Percentiles rank a stretch among this genome's conserved stretches.
phyloP scores from a whole-genome alignment of 2,113 vertebrate genomes.

The Chaenogobius annularis region DNA sequence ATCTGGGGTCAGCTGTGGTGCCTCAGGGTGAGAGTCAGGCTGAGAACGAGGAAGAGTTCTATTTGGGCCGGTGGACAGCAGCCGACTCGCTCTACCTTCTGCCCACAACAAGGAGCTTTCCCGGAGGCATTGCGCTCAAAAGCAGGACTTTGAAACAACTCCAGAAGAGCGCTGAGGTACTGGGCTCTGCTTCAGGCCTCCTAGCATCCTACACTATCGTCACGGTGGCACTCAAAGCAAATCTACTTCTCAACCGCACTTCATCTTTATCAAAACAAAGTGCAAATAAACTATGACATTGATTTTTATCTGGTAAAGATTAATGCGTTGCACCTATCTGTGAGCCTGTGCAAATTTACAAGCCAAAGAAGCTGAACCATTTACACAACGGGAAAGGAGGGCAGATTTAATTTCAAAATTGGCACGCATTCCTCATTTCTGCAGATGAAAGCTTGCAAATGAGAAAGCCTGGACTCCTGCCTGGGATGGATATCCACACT shows the following conservation, averaged over 20 bases:
- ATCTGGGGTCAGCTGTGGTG: slow-evolving; percentile 49
- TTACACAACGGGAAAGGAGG: slow-evolving; percentile 89
- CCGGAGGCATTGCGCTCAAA: slow-evolving; percentile 77
- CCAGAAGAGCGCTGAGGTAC: slow-evolving; percentile 71
- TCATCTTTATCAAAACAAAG: slow-evolving; percentile 25
- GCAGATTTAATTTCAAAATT: slow-evolving; percentile 99
- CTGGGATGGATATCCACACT: slow-evolving; percentile 94
- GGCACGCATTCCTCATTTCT: slow-evolving; percentile 87
- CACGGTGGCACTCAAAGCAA: slow-evolving; percentile 59
- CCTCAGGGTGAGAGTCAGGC: slow-evolving; percentile 53
- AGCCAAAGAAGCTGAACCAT: slow-evolving; percentile 79
- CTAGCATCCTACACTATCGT: slow-evolving; percentile 63
- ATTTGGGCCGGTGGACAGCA: slow-evolving; percentile 77
- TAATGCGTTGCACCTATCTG: slow-evolving; percentile 31
- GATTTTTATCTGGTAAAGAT: slow-evolving; percentile 31
- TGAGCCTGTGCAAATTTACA: slow-evolving; percentile 52
- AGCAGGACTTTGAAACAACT: slow-evolving; percentile 74
- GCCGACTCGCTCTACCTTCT: slow-evolving; percentile 61
- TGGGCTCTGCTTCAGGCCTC: slow-evolving; percentile 66
- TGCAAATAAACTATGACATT: slow-evolving; percentile 28
- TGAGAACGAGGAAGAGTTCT: slow-evolving; percentile 66
- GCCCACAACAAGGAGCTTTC: slow-evolving; percentile 73
- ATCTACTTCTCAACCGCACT: slow-evolving; percentile 38
- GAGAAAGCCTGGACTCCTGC: slow-evolving; percentile 93
- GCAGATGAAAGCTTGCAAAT: slow-evolving; percentile 94